phyloP scores from a whole-genome alignment of 2,113 vertebrate species.

The Henicopernis longicauda region DNA sequence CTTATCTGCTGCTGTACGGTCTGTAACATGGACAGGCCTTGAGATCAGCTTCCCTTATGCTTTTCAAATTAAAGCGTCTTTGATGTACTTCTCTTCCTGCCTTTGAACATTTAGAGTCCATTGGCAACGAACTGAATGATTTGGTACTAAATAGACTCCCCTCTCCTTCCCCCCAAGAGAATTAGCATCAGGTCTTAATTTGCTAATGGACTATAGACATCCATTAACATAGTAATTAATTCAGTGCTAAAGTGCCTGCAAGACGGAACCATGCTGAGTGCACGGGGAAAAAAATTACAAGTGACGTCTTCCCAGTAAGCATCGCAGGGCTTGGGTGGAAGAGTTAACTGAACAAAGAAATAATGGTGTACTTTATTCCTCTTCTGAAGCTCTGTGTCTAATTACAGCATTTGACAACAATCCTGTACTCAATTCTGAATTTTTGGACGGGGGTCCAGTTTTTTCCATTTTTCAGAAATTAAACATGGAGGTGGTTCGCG shows the following conservation, averaged over 20 bases:
- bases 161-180: neutral
- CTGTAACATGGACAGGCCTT: neutral
- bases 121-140: neutral
- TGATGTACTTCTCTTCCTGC: constrained; percentile 32
- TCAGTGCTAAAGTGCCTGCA: constrained; percentile 54
- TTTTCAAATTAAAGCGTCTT: constrained; percentile 13
- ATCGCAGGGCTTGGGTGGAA: neutral
- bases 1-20: neutral
- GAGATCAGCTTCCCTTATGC: neutral
- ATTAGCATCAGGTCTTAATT: constrained; percentile 54
- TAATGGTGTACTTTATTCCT: neutral
- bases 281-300: neutral
- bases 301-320: constrained; percentile 3
- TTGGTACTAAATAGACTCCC: constrained; percentile 10
- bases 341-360: constrained; percentile 32
- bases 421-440: neutral
- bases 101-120: constrained; percentile 33
- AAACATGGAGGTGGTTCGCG: neutral
- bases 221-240: constrained; percentile 60
- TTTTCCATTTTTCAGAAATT: neutral
- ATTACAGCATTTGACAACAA: neutral
- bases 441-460: neutral
- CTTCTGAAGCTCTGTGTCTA: neutral
- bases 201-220: constrained; percentile 55
- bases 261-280: neutral